These are phyloP conservation scores for Pogoniulus pusillus DNA, from an alignment of 2,797 vertebrate species.

Conservation along the genomic window DNA sequence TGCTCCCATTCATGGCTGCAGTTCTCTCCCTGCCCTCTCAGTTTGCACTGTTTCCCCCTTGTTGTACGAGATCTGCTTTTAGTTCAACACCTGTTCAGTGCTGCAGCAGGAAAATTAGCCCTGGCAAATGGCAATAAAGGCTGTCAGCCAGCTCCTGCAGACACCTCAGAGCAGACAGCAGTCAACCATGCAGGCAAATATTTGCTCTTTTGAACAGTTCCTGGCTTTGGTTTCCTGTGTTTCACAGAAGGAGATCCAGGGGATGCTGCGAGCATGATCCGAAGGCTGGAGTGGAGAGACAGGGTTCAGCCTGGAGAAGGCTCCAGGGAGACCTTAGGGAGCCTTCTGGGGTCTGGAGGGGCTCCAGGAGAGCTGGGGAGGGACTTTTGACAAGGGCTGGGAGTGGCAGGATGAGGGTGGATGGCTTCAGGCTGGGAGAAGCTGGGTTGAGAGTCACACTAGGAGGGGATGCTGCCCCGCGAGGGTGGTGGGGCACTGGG, in stretches of 20 bases:
- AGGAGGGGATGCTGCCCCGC: no score
- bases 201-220: neutral
- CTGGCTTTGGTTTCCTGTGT: neutral
- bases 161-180: neutral
- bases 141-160: neutral
- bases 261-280: no score
- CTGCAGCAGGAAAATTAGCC: slow-evolving; percentile 22
- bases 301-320: no score
- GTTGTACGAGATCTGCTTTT: slow-evolving; percentile 48
- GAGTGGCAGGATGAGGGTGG: no score
- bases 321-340: no score
- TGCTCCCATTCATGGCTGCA: neutral
- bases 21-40: slow-evolving; percentile 42
- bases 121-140: neutral
- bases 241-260: neutral
- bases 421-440: no score
- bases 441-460: no score
- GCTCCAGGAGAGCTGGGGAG: no score
- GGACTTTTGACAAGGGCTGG: no score
- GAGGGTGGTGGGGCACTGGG: no score
- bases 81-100: slow-evolving; percentile 37
- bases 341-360: no score
- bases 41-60: neutral
- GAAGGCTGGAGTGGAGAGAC: no score
- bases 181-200: neutral